A percentile compares a stretch with the other conserved stretches of the same genome.
Conservation (phyloP, 2,113 vertebrate genomes). For the Pteruthius melanotis region DNA sequence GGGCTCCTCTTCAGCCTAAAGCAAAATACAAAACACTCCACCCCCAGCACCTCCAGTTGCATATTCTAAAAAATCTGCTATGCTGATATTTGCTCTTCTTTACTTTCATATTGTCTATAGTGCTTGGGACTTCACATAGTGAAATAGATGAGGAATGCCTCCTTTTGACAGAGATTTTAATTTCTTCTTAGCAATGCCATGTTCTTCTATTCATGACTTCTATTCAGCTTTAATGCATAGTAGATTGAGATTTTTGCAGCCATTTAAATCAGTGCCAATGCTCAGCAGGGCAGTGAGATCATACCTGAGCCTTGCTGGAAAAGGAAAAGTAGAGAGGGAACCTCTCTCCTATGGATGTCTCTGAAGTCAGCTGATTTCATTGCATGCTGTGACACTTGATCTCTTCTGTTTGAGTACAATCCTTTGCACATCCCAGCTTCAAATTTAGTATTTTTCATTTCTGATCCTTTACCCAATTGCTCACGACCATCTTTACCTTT, state of each 20-base stretch:
- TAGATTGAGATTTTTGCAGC: background rate
- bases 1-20: background rate
- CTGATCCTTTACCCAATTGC: background rate
- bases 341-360: background rate
- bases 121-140: background rate
- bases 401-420: background rate
- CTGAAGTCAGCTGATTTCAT: background rate
- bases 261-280: background rate
- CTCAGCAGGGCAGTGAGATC: background rate
- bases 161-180: background rate
- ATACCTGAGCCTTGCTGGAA: background rate
- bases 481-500: background rate
- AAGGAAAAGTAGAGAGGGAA: background rate
- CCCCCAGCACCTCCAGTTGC: background rate
- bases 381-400: background rate
- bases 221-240: background rate
- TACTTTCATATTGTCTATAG: background rate
- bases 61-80: background rate
- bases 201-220: background rate
- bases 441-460: background rate
- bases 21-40: background rate
- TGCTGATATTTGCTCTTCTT: background rate
- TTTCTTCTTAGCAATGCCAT: background rate
- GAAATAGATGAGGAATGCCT: background rate
- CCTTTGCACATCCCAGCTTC: background rate